These are phyloP conservation scores for Oreocharis arfaki DNA, from an alignment of 2,113 vertebrate species.

Conservation along the genomic window DNA sequence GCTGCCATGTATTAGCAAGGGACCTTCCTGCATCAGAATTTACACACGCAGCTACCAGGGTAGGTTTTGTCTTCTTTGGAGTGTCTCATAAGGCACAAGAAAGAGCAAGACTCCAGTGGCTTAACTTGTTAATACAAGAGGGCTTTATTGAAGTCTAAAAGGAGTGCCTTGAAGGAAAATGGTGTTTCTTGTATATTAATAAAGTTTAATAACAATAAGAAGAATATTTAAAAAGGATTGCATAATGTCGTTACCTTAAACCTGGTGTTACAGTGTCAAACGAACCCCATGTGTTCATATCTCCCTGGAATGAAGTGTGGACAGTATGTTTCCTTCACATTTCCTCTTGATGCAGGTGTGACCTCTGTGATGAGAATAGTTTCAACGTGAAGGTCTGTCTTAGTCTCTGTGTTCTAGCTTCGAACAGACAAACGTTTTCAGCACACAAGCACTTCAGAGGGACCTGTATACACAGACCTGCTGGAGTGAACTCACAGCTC, in stretches of 20 bases:
- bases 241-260: not conserved
- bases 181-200: not conserved
- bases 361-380: not conserved
- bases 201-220: not conserved
- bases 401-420: not conserved
- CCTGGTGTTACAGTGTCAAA: not conserved
- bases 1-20: not conserved
- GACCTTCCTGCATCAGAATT: not conserved
- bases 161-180: not conserved
- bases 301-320: not conserved
- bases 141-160: not conserved
- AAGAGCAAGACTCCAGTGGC: not conserved
- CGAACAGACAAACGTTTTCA: not conserved
- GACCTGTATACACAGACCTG: not conserved
- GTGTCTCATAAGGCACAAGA: not conserved
- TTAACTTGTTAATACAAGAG: not conserved
- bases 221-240: not conserved
- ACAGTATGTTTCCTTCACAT: not conserved
- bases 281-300: rapidly evolving
- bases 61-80: not conserved
- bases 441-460: not conserved
- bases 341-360: not conserved
- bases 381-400: not conserved
- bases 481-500: not conserved
- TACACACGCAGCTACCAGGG: rapidly evolving